Evolutionary conservation across 2,888 invertebrate species (phyloP), one percentile per base, ranked within the genome.

Genomic region (Perizoma affinitatum): DNA sequence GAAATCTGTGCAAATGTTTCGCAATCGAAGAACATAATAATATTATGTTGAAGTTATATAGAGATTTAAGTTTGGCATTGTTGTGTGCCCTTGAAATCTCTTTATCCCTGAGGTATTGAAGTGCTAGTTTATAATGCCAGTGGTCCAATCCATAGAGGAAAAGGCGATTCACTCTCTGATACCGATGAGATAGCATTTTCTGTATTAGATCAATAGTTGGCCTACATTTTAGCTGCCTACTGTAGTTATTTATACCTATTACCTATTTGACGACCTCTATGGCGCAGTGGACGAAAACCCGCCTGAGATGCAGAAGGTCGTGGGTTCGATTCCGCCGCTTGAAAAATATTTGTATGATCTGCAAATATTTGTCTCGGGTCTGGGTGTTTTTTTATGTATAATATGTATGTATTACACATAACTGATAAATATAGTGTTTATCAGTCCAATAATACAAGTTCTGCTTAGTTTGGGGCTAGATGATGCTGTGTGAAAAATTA

Each of bases 171-270:
- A 73, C 74, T 75, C 69, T 57, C 70, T 66, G 73, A 71, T 70
- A 70, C 67, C 71, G 68, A 67, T 74, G 78, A 75, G 71, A 57
- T 64, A 65, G 79, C 79, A 72, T 54, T 74, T 78, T 75, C 59
- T 46, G 54, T 38, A 47, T 38, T 59, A 63, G 71, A 75, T 78
- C 77, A 72, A 78, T 77, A 72, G 68, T 73, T 68, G 59, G 66
- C 65, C 64, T 66, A 70, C 61, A 68, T 70, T 65, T 48, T 46
- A 59, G 54, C 41, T 10, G 35, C 40, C 40, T 44, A n/a, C 9
- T 34, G 35, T 44, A 33, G 44, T 3, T 22, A 22, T 6, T 33
- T 22, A 22, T 22, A 22, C 22, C 22, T 22, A 22, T 22, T 22
- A 22, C 22, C 22, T 22, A 22, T 22, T 2, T 22, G 22, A 22